Conservation (phyloP, 2,888 invertebrate genomes). For the Conops quadrifasciatus region DNA sequence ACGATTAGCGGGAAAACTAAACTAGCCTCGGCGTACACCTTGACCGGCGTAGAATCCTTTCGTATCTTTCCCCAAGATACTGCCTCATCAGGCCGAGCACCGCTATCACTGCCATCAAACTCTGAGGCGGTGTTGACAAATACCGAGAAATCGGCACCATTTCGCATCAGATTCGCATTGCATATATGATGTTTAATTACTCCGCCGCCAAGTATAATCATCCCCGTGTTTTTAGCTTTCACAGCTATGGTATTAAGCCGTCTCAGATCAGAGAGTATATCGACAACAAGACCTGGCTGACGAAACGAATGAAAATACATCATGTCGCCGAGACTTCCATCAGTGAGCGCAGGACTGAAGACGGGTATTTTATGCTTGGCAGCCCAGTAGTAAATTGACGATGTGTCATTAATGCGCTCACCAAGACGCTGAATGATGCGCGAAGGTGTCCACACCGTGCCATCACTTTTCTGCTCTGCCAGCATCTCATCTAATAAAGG, state of each 20-base stretch:
- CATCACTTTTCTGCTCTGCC: conserved; percentile 80
- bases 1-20: conserved; percentile 94
- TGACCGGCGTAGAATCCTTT: conserved; percentile 86
- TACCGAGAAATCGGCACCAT: conserved; percentile 95
- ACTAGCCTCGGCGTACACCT: conserved; percentile 92
- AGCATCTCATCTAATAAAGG: conserved; percentile 92
- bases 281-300: conserved; percentile 90
- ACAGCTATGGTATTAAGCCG: conserved; percentile 94
- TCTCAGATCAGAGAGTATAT: conserved; percentile 90
- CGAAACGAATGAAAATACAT: conserved; percentile 97
- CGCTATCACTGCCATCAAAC: conserved; percentile 97
- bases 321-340: conserved; percentile 98
- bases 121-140: conserved; percentile 95
- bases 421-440: conserved; percentile 84
- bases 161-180: conserved; percentile 99
- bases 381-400: conserved; percentile 97
- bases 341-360: conserved; percentile 96
- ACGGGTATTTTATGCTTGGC: conserved; percentile 96
- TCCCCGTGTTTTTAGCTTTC: conserved; percentile 91
- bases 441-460: conserved; percentile 89
- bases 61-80: conserved; percentile 99
- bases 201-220: conserved; percentile 96
- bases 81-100: conserved; percentile 97
- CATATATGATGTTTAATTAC: conserved; percentile 99
- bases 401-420: conserved; percentile 86